Evolutionary conservation across 1,140 invertebrate genomes (phyloP).

Genomic region (Habropoda laboriosa): DNA sequence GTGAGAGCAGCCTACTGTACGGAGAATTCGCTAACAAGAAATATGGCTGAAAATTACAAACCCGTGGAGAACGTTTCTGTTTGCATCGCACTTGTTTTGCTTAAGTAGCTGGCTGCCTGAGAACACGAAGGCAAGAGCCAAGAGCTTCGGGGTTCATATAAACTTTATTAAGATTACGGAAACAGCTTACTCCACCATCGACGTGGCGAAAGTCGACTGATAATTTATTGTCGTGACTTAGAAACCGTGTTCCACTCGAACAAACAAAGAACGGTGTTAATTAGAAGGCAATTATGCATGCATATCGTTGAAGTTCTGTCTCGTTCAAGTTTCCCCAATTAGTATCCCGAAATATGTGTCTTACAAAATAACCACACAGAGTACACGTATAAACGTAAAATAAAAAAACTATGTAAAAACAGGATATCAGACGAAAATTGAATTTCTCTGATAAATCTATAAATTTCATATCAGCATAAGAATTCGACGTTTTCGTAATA

Average conservation of each 20-base stretch:
- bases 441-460: too few species aligned
- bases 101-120: conserved; percentile 33
- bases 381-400: too few species aligned
- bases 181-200: conserved; percentile 17
- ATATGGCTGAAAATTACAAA: conserved; percentile 18
- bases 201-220: not conserved
- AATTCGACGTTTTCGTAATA: not conserved
- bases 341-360: too few species aligned
- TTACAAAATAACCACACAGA: too few species aligned
- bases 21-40: conserved; percentile 14
- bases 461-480: too few species aligned
- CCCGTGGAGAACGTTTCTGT: conserved; percentile 32
- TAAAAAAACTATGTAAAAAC: too few species aligned
- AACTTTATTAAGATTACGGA: conserved; percentile 49
- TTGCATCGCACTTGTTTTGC: conserved; percentile 37
- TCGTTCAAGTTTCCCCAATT: not conserved
- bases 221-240: conserved; percentile 8
- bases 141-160: not conserved
- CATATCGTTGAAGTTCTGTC: not conserved
- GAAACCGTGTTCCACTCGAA: not conserved
- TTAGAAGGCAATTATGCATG: not conserved
- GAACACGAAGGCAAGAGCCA: conserved; percentile 2
- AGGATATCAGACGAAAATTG: too few species aligned
- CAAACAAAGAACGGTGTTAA: not conserved
- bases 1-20: not conserved